Conservation (phyloP, 2,113 vertebrate species). For the Pygoscelis antarcticus region DNA sequence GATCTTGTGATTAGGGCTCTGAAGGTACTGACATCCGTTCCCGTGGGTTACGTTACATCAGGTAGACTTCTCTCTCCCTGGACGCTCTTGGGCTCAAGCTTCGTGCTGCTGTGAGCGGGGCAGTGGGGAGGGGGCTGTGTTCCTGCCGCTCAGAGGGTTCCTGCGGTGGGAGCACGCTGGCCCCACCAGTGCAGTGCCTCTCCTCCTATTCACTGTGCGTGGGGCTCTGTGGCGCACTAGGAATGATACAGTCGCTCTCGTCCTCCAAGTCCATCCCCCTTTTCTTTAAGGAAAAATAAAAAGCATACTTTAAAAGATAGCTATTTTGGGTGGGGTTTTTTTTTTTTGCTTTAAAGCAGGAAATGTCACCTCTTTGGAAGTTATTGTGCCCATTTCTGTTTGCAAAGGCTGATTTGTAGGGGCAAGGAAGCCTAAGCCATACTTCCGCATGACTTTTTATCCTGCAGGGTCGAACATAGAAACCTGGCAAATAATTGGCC, state of each 20-base stretch:
- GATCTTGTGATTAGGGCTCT: background rate
- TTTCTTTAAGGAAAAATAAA: background rate
- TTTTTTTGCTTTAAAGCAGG: background rate
- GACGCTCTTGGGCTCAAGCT: background rate
- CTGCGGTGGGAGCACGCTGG: accelerated
- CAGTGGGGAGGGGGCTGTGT: background rate
- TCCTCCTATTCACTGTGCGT: background rate
- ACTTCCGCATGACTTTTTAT: background rate
- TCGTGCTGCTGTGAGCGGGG: background rate
- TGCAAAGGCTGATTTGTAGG: background rate
- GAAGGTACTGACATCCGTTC: background rate
- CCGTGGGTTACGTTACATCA: background rate
- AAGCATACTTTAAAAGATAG: background rate
- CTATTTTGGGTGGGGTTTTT: background rate
- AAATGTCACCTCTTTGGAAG: background rate
- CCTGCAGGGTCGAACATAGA: background rate
- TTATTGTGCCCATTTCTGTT: background rate
- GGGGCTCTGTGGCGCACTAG: accelerated
- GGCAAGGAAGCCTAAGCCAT: background rate
- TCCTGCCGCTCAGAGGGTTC: background rate
- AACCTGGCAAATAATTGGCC: background rate
- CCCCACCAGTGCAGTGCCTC: background rate
- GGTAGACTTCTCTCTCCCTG: background rate
- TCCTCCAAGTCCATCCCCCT: background rate
- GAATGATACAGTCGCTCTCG: background rate